A percentile compares a stretch with the other conserved stretches of the same genome.
Conservation (phyloP, 2,888 invertebrate genomes). For the Orthosia gothica region DNA sequence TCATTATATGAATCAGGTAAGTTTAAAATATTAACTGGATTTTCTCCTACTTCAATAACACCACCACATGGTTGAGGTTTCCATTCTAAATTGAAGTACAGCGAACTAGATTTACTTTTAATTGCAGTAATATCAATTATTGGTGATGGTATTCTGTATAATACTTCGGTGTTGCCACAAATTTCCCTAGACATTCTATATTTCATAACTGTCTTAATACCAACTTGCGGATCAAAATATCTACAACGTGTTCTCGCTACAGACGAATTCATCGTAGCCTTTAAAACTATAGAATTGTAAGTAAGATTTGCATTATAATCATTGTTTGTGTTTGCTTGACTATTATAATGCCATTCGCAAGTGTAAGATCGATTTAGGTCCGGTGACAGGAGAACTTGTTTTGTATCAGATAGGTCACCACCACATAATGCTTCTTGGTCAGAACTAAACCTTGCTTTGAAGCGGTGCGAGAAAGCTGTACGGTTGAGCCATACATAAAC, state of each 20-base stretch:
- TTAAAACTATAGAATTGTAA: constrained; percentile 79
- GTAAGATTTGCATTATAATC: constrained; percentile 44
- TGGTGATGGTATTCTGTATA: constrained; percentile 78
- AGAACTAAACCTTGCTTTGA: constrained; percentile 93
- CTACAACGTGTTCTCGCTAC: constrained; percentile 72
- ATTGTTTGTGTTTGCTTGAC: constrained; percentile 39
- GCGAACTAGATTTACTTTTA: constrained; percentile 68
- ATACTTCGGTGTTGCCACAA: constrained; percentile 76
- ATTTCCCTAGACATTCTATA: constrained; percentile 66
- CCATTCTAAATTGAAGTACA: constrained; percentile 85
- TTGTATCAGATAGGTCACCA: constrained; percentile 75
- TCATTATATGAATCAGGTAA: constrained; percentile 85
- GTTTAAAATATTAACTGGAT: constrained; percentile 75
- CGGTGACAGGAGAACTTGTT: constrained; percentile 79
- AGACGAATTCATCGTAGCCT: constrained; percentile 76
- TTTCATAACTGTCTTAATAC: constrained; percentile 68
- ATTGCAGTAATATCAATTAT: constrained; percentile 75
- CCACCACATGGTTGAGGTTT: constrained; percentile 93
- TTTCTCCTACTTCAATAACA: constrained; percentile 78
- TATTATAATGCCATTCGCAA: constrained; percentile 83
- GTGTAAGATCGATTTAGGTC: constrained; percentile 75
- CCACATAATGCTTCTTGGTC: constrained; percentile 89
- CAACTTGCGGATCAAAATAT: constrained; percentile 76
- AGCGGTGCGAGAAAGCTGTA: constrained; percentile 91
- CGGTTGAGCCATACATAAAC: constrained; percentile 88